Evolutionary conservation across 2,113 vertebrate species (phyloP), one percentile per base, ranked within the genome.

Genomic region (Sterna hirundo): DNA sequence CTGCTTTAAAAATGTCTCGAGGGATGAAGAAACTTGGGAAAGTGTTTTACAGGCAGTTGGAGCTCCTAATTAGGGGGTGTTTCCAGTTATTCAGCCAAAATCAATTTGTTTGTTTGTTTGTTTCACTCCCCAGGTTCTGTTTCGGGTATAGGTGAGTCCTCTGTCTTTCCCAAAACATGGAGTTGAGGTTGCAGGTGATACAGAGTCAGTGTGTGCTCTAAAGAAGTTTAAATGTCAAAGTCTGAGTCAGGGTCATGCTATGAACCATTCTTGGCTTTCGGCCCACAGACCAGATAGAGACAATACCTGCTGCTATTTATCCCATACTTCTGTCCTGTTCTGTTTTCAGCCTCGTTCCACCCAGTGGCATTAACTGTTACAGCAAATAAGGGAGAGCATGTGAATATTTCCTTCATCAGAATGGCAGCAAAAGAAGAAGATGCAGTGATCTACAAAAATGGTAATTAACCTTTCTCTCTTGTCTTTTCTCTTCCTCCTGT

Each of bases 281-380:
- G 8, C 9, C 10, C 16, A 20, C 38, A 64, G 29, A 69, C 14
- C 13, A 71, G 32, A 49, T 9, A 83, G 38, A 55, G 40, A 36
- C 8, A 52, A 49, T 36, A 85, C 64, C 27, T 83, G 40, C 27
- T 76, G 38, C 19, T 62, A 11, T 58, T 88, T 81, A 94, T 46
- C 40, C 29, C 14, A 29, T 30, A 27, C 3, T 70, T 86, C n/a
- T 82, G 86, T 86, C 64, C 44, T 95, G 36, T 88, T 89, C 74
- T 82, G 86, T 86, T 97, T 97, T 97, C 94, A 99, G 98, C 98
- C 83, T 98, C 98, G 2, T 99, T 99, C 94, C 96, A 98, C 61
- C 99, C 99, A 4, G 97, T 98, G 64, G 97, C 98, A 52, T 97
- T 99, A 96, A 99, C 99, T 30, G 96, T 99, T 95, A 99, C 98